These are phyloP conservation scores for Trematomus bernacchii DNA, from an alignment of 2,797 vertebrate genomes.

Conservation along the genomic window DNA sequence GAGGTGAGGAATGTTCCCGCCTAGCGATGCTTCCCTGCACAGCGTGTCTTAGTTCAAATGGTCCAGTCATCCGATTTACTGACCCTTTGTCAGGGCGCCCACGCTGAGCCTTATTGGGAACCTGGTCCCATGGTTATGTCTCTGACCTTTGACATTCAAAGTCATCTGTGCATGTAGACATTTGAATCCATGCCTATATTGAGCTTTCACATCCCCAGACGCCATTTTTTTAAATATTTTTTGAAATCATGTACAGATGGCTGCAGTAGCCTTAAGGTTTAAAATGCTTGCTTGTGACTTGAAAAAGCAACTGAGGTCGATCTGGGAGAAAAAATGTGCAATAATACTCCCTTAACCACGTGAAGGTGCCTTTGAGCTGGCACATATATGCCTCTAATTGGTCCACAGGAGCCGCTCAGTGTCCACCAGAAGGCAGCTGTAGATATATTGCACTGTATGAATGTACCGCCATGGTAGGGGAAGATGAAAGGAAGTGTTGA, in stretches of 20 bases:
- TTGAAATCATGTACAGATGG: slow-evolving; percentile 31
- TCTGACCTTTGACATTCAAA: slow-evolving; percentile 12
- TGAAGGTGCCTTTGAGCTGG: slow-evolving; percentile 32
- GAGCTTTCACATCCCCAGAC: too few species aligned
- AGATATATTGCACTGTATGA: slow-evolving; percentile 20
- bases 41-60: slow-evolving; percentile 14
- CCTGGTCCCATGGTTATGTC: background rate
- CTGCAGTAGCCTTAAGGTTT: slow-evolving; percentile 35
- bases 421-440: slow-evolving; percentile 1
- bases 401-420: slow-evolving; percentile 1
- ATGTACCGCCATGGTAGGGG: background rate
- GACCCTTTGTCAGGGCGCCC: slow-evolving; percentile 19
- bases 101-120: slow-evolving; percentile 4
- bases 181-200: slow-evolving; percentile 12
- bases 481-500: background rate
- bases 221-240: slow-evolving; percentile 14
- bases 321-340: background rate
- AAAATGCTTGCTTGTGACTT: slow-evolving; percentile 14
- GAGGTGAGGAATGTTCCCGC: slow-evolving; percentile 23
- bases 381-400: slow-evolving; percentile 21
- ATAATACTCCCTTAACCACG: background rate
- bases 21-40: slow-evolving; percentile 4
- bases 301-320: slow-evolving; percentile 17
- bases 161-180: slow-evolving; percentile 6
- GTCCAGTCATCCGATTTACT: slow-evolving; percentile 2